Conservation (phyloP, 2,113 vertebrate species). For the Prietella phreatophila region DNA sequence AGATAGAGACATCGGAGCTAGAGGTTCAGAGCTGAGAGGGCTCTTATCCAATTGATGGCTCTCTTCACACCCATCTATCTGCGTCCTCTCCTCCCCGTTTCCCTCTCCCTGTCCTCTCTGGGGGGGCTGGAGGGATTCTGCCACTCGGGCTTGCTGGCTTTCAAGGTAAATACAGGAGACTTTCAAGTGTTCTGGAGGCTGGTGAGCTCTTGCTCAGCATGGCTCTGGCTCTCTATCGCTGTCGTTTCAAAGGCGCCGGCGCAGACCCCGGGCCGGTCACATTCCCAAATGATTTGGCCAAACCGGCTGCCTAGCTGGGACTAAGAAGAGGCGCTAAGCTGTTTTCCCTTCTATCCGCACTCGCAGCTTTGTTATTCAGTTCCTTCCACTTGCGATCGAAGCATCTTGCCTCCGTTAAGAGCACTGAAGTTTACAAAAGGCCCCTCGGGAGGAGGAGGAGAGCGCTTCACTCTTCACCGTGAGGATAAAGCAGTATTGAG, state of each 20-base stretch:
- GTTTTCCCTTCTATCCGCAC: constrained; percentile 30
- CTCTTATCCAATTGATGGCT: constrained; percentile 71
- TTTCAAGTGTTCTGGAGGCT: constrained; percentile 69
- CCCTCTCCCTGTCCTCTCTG: constrained; percentile 40
- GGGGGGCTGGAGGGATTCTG: constrained; percentile 57
- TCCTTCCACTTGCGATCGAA: constrained; percentile 46
- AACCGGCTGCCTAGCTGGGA: constrained; percentile 49
- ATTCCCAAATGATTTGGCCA: constrained; percentile 70
- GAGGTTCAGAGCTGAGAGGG: constrained; percentile 69
- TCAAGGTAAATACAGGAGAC: constrained; percentile 66
- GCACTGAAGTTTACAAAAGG: constrained; percentile 43
- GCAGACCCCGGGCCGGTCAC: constrained; percentile 58
- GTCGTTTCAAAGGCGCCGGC: constrained; percentile 66
- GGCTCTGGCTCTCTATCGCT: constrained; percentile 57
- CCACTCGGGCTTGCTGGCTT: constrained; percentile 59
- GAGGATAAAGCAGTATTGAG: constrained; percentile 10
- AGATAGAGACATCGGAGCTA: constrained; percentile 52
- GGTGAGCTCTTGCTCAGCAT: constrained; percentile 35
- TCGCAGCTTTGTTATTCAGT: constrained; percentile 44
- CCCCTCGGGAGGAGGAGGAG: constrained; percentile 26
- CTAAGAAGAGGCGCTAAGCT: constrained; percentile 29
- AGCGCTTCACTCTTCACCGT: too few relatives aligned
- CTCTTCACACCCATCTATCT: constrained; percentile 51
- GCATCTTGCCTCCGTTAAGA: constrained; percentile 41
- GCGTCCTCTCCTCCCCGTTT: neutral